These are phyloP conservation scores for Odontocerum albicorne DNA, from an alignment of 2,888 invertebrate genomes.

Conservation along the genomic window DNA sequence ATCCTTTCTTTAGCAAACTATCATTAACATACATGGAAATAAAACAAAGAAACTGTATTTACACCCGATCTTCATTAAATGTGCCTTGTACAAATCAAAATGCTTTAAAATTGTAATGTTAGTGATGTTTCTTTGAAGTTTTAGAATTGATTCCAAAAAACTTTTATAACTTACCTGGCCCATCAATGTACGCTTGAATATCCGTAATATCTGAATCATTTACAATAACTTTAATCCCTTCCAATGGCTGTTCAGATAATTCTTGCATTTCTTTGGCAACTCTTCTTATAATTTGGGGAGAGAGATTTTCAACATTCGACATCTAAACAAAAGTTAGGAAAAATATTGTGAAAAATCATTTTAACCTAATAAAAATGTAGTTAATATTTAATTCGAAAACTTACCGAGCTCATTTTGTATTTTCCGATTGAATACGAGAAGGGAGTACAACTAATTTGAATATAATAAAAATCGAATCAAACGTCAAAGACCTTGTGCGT, in stretches of 20 bases:
- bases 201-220: conserved; percentile 94
- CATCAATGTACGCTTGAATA: conserved; percentile 89
- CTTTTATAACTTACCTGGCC: conserved; percentile 67
- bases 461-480: conserved; percentile 17
- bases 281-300: conserved; percentile 87
- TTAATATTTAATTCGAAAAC: conserved; percentile 12
- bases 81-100: too few relatives aligned
- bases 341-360: too few relatives aligned
- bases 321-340: conserved; percentile 50
- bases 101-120: too few relatives aligned
- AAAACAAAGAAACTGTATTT: too few relatives aligned
- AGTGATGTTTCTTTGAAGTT: too few relatives aligned
- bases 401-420: conserved; percentile 26
- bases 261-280: conserved; percentile 88
- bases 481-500: conserved; percentile 21
- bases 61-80: too few relatives aligned
- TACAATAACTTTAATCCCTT: conserved; percentile 86
- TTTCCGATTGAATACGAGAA: neutral
- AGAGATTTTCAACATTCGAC: conserved; percentile 93
- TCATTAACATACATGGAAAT: too few relatives aligned
- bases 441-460: neutral
- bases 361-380: neutral
- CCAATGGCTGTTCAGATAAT: conserved; percentile 79
- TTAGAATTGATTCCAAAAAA: too few relatives aligned
- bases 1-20: too few relatives aligned